Evolutionary conservation across 2,797 vertebrate species (phyloP), one percentile per base, ranked within the genome.

Genomic region (Lacerta bilineata): DNA sequence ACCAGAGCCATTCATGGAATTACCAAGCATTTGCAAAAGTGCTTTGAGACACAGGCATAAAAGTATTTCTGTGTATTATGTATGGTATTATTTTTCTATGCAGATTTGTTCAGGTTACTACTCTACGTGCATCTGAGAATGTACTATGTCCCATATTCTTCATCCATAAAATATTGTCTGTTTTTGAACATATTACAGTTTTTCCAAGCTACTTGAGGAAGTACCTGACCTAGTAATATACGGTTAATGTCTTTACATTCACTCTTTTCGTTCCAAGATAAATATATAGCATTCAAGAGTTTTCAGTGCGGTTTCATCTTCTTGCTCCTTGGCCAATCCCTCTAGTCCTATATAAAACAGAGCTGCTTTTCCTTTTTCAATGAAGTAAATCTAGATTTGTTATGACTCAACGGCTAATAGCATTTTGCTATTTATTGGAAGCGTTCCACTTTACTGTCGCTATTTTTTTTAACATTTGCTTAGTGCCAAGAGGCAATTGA

Each of bases 141-240:
- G 8, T 84, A 8, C 66, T 75, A 20, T 64, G 87, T 13, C 77
- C 61, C n/a, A 85, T 89, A 61, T 83, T 80, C 77, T 17, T 55
- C 33, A 17, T 82, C 39, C 66, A 64, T 86, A 75, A 92, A 89
- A 84, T 71, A 3, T 18, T 10, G 39, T 84, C 64, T 84, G 69
- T 87, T 91, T 90, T 89, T 83, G 80, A 83, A 86, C 85, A 85
- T 43, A 43, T 11, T 79, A 41, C 39, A 74, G 2, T 36, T 83
- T 20, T 91, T 92, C 80, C 83, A 88, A 90, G 80, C 46, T 82
- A 68, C 78, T 85, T 77, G 83, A 90, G 86, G 78, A 90, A 85
- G 78, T 80, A 83, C 80, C 69, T 83, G 88, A 87, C 89, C 71
- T 87, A 64, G 25, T 43, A 81, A 59, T 86, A 69, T 76, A 80